Percentiles rank a stretch among this genome's conserved stretches.
These are phyloP conservation scores for Notiomystis cincta DNA, from an alignment of 2,113 vertebrate genomes.

Conservation along the genomic window DNA sequence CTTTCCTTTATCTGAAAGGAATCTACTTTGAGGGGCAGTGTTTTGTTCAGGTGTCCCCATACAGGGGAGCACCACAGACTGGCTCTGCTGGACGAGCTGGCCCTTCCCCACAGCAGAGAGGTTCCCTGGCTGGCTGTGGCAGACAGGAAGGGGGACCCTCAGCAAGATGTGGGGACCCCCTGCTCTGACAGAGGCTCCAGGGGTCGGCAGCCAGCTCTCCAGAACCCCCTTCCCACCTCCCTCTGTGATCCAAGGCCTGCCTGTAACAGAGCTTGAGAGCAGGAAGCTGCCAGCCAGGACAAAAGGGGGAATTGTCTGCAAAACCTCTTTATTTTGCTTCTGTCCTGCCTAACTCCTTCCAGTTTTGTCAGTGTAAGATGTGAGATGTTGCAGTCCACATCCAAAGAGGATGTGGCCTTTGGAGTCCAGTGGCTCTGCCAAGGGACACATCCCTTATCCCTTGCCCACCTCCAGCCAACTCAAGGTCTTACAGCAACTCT, in stretches of 20 bases:
- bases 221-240: background rate
- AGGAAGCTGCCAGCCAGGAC: constrained; percentile 13
- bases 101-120: background rate
- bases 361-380: background rate
- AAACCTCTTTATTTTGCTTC: background rate
- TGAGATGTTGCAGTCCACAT: background rate
- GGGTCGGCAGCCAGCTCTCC: accelerated
- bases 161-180: background rate
- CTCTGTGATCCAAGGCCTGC: background rate
- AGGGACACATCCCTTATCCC: background rate
- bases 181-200: background rate
- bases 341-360: background rate
- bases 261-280: background rate
- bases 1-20: background rate
- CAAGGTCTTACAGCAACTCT: background rate
- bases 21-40: background rate
- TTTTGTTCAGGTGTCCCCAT: background rate
- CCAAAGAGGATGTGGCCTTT: background rate
- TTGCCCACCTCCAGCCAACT: background rate
- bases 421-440: background rate
- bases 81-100: background rate
- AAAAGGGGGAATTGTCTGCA: constrained; percentile 7
- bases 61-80: accelerated
- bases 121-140: accelerated
- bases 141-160: background rate